Conservation (phyloP, 2,113 vertebrate genomes). For the Chlorodrepanis virens region DNA sequence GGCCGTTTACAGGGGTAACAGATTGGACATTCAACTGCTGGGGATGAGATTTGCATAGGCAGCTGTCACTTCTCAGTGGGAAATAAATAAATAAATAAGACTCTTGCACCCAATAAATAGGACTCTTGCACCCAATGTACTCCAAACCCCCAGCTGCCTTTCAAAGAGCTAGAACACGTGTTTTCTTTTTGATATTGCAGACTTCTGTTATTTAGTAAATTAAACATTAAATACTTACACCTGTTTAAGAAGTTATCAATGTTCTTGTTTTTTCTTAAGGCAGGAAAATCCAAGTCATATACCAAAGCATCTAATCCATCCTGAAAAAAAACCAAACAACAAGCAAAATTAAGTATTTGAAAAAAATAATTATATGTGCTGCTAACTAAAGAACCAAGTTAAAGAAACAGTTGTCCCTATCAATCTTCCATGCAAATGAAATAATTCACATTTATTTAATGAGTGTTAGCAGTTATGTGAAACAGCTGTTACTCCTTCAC, state of each 20-base stretch:
- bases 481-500: not conserved
- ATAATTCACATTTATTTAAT: not conserved
- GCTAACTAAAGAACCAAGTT: not conserved
- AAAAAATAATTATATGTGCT: not conserved
- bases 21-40: not conserved
- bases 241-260: conserved; percentile 99
- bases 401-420: not conserved
- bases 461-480: not conserved
- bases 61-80: not conserved
- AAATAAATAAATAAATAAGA: not conserved
- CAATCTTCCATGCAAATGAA: not conserved
- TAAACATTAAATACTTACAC: conserved; percentile 87
- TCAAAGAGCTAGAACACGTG: not conserved
- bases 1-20: not conserved
- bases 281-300: conserved; percentile 98
- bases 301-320: conserved; percentile 98
- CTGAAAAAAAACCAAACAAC: conserved; percentile 64
- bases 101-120: not conserved
- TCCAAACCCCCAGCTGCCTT: not conserved
- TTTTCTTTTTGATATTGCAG: not conserved
- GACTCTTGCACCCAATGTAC: not conserved
- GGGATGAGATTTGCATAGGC: not conserved
- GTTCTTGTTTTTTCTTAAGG: conserved; percentile 99
- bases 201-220: not conserved
- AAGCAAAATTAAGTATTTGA: conserved; percentile 11